Conservation (phyloP, 1,140 invertebrate genomes). For the Zelostemma sp. region DNA sequence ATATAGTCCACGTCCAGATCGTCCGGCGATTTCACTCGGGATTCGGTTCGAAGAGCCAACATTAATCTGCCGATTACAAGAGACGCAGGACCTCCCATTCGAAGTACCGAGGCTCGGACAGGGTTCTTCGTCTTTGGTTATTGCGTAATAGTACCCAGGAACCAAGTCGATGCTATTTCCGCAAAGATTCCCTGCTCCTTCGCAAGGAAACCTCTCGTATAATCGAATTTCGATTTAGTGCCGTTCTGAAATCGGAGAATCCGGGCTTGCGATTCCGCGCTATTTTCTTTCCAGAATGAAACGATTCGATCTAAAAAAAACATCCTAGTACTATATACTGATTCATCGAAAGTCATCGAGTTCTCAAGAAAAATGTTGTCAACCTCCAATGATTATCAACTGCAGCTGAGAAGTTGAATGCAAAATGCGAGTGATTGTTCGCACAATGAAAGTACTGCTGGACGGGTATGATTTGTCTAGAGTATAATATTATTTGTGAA, state of each 20-base stretch:
- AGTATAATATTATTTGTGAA: slow-evolving; percentile 20
- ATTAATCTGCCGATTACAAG: slow-evolving; percentile 70
- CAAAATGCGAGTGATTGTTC: slow-evolving; percentile 1
- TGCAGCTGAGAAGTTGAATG: slow-evolving; percentile 3
- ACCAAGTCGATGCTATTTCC: slow-evolving; percentile 20
- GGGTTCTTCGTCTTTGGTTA: slow-evolving; percentile 62
- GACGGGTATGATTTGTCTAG: too few relatives aligned
- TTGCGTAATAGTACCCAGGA: slow-evolving; percentile 57
- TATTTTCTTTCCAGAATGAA: too few relatives aligned
- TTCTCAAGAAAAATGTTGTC: neutral
- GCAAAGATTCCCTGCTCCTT: neutral
- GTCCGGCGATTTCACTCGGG: slow-evolving; percentile 43
- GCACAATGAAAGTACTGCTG: slow-evolving; percentile 1
- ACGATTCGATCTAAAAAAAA: too few relatives aligned
- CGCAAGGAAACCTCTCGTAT: neutral
- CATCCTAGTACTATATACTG: too few relatives aligned
- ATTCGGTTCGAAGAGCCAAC: slow-evolving; percentile 56
- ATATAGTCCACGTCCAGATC: slow-evolving; percentile 51
- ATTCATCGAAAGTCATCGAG: neutral
- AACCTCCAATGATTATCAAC: neutral
- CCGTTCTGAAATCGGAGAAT: too few relatives aligned
- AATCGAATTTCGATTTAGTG: slow-evolving; percentile 3
- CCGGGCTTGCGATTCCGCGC: too few relatives aligned
- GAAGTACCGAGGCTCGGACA: slow-evolving; percentile 61
- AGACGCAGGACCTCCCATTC: slow-evolving; percentile 65